Base-by-base conservation (phyloP, 2,888 invertebrate species). In the Pandemis heparana region DNA sequence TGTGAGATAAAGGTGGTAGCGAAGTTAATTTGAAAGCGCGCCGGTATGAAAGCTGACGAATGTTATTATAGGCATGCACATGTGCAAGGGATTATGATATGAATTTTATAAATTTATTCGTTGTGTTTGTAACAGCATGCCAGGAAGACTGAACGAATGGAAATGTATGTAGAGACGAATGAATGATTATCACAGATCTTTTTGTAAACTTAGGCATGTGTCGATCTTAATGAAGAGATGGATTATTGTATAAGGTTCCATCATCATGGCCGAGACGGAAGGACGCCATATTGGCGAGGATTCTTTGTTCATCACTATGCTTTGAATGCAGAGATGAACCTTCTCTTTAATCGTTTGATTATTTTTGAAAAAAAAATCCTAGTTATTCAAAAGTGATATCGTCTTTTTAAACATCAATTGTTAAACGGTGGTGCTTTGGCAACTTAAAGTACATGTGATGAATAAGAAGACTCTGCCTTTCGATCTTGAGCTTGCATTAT, bases 31-130 rank as follows among this genome's bases (percentile, higher is more conserved):
- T 89, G 92, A 86, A 88, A 87, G 90, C 70, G 82, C 83, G 86
- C 74, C 66, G 70, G 89, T 77, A 83, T 90, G 92, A 77, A 83
- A 92, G 94, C 69, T 70, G 94, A 94, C 12, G 94, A 83, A 92
- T 93, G 94, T 94, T 94, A 93, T 82, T 89, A 79, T 92, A 93
- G 93, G 94, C 94, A 94, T 94, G 94, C 94, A 93, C 94, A 92
- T 90, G 82, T 94, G 94, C 92, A 90, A 94, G 94, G 94, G 92
- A 94, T 91, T 93, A 87, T 94, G 92, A 92, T 93, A 87, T 94
- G 92, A 92, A 90, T 92, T 92, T 91, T 92, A 88, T 92, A 92
- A 92, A 92, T 92, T 92, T 74, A 70, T 91, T 90, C 88, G 86
- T 90, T 91, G 88, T 85, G 88, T 92, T 89, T 92, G 92, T 92